Conservation (phyloP, 2,888 invertebrate genomes). For the Erebia palarica region DNA sequence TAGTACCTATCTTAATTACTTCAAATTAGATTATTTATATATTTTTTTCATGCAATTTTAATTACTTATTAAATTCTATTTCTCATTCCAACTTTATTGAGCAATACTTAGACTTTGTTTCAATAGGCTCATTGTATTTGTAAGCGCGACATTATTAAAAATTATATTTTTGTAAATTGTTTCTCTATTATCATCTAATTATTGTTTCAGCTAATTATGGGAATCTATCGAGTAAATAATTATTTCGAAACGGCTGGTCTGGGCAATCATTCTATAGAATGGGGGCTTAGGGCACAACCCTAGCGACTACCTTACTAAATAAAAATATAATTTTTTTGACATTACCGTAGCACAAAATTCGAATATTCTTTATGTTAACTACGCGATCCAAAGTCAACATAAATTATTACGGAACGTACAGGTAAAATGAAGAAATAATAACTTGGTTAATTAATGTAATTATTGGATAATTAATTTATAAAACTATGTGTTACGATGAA, state of each 20-base stretch:
- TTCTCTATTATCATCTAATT: slow-evolving; percentile 51
- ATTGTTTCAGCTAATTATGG: slow-evolving; percentile 53
- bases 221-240: slow-evolving; percentile 42
- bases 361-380: background rate
- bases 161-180: slow-evolving; percentile 77
- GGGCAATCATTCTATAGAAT: slow-evolving; percentile 28
- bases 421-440: background rate
- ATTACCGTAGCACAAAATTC: background rate
- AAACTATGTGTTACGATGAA: background rate
- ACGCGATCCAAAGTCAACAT: background rate
- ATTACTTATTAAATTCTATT: slow-evolving; percentile 48
- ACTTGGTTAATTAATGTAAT: background rate
- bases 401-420: too few relatives aligned
- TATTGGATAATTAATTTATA: background rate
- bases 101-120: slow-evolving; percentile 58
- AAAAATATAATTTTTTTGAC: too few relatives aligned
- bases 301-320: too few relatives aligned
- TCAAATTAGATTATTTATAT: background rate
- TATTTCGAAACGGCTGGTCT: slow-evolving; percentile 61
- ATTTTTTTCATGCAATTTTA: slow-evolving; percentile 54
- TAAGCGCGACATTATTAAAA: slow-evolving; percentile 55
- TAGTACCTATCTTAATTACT: background rate
- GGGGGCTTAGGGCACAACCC: background rate
- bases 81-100: slow-evolving; percentile 70
- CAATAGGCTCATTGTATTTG: slow-evolving; percentile 64